These are phyloP conservation scores for Poecilia velifera DNA, from an alignment of 2,797 vertebrate species.

Conservation along the genomic window DNA sequence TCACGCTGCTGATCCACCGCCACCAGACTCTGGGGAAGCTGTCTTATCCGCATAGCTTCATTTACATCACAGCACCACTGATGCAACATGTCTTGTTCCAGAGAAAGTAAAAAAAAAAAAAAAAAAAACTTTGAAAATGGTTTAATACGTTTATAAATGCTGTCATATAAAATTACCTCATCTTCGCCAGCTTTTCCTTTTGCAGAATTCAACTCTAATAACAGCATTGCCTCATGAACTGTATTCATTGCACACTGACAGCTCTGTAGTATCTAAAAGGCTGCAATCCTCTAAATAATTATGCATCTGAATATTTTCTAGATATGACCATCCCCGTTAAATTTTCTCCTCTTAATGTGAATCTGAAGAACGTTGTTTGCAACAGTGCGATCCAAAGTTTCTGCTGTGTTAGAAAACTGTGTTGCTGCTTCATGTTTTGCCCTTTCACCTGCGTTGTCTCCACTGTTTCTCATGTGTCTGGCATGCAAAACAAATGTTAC, in stretches of 20 bases:
- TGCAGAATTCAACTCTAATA: background rate
- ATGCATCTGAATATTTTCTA: background rate
- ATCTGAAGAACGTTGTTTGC: background rate
- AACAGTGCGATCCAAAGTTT: background rate
- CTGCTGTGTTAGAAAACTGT: background rate
- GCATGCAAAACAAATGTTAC: background rate
- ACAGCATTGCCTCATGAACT: background rate
- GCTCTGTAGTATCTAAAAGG: background rate
- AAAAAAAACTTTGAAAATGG: background rate
- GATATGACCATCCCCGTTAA: background rate
- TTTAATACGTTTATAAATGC: background rate
- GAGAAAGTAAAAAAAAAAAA: background rate
- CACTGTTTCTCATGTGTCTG: background rate
- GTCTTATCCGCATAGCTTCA: background rate
- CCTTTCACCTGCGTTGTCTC: background rate
- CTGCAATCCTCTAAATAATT: background rate
- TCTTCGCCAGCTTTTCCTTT: background rate
- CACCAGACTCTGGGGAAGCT: slow-evolving; percentile 3
- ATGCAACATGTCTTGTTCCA: background rate
- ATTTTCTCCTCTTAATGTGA: background rate
- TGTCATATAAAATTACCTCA: background rate
- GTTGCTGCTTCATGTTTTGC: background rate
- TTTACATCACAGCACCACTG: background rate
- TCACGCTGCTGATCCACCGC: background rate
- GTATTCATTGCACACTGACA: background rate